These are phyloP conservation scores for Glareola pratincola DNA, from an alignment of 2,113 vertebrate genomes.

Conservation along the genomic window DNA sequence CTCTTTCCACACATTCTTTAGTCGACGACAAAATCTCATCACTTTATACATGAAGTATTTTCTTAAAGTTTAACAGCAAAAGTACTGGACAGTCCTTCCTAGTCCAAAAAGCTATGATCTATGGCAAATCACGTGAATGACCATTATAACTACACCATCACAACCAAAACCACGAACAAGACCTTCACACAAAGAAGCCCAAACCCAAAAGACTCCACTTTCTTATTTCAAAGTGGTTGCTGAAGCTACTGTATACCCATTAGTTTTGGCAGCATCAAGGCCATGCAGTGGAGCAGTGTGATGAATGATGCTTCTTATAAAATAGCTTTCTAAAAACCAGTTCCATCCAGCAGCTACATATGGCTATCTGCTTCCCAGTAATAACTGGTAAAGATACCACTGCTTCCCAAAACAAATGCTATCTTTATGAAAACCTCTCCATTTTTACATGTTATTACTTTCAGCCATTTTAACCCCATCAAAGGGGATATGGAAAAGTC, in stretches of 20 bases:
- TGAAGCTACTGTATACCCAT: background rate
- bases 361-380: background rate
- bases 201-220: background rate
- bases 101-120: background rate
- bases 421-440: background rate
- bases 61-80: background rate
- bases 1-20: background rate
- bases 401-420: background rate
- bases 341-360: background rate
- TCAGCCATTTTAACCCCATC: background rate
- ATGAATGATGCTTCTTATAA: background rate
- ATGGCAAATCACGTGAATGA: fast-evolving
- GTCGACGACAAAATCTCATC: background rate
- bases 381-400: background rate
- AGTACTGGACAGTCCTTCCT: background rate
- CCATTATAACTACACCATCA: background rate
- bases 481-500: background rate
- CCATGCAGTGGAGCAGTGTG: background rate
- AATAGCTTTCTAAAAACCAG: background rate
- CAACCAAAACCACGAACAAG: background rate
- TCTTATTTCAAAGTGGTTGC: background rate
- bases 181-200: background rate
- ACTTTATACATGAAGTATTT: background rate
- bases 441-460: background rate
- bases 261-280: background rate